Evolutionary conservation across 2,888 invertebrate genomes (phyloP), one percentile per base, ranked within the genome.

Genomic region (Drosophila meridionalis): DNA sequence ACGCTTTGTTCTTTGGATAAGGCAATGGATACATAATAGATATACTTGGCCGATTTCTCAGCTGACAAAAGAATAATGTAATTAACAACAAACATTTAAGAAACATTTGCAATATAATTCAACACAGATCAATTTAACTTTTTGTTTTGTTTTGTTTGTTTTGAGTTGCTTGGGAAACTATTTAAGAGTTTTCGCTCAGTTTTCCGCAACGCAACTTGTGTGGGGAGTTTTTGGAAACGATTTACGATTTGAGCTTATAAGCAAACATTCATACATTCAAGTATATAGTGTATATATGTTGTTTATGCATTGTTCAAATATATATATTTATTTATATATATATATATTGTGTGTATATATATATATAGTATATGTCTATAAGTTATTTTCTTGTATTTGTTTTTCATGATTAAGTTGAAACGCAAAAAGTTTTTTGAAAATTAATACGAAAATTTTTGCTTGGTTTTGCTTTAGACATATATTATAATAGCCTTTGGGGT

Each of bases 221-320:
- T 43, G 32, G 48, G 36, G 38, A 28, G 2, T 38, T 38, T 55
- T 14, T 38, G 57, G 28, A 55, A 73, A 67, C 43, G 47, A 43
- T 83, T 68, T 62, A 77, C 62, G 20, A 20, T 76, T 63, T 52
- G 61, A 73, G 69, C 43, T 79, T 77, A 76, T 53, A 87, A 87
- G 79, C 78, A 72, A 82, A 87, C 79, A 89, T 87, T 73, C 76
- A 83, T 66, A 76, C 77, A 72, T 87, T 81, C 79, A 87, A 76
- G 69, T 78, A 69, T 73, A 82, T 79, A 76, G 69, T 78, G 74
- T 73, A 78, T 79, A 82, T 83, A 81, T 52, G 40, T 80, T 63
- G 67, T 67, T 70, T 79, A 88, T 83, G 73, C 59, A 59, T 69
- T 65, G 76, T 56, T 38, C 20, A 69, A 52, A 55, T 57, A 38